These are phyloP conservation scores for Euglossa dilemma DNA, from an alignment of 1,140 invertebrate species.

Conservation along the genomic window DNA sequence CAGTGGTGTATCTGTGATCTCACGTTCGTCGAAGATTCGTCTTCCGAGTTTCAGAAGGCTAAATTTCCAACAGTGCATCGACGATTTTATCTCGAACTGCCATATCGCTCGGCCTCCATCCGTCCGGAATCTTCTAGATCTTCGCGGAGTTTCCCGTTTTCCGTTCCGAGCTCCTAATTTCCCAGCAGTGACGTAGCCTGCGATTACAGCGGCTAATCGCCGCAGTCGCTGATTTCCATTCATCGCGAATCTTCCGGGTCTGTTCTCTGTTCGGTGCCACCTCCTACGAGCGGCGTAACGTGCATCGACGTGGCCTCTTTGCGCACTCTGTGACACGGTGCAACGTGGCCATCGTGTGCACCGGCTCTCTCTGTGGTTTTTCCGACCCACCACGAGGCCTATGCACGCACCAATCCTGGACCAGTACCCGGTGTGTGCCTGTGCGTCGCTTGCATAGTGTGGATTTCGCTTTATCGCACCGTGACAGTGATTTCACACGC, in stretches of 20 bases:
- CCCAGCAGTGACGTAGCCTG: background rate
- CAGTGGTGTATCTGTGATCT: no score
- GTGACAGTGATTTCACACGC: constrained; percentile 20
- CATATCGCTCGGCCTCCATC: no score
- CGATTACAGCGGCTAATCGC: background rate
- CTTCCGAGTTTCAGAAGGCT: background rate
- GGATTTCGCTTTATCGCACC: background rate
- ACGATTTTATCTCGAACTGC: background rate
- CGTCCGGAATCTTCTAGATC: background rate
- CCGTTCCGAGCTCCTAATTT: background rate
- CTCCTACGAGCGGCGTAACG: constrained; percentile 10
- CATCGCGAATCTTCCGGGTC: constrained; percentile 3
- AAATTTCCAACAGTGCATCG: background rate
- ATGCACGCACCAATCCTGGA: background rate
- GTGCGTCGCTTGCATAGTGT: background rate
- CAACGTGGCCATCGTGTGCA: constrained; percentile 30
- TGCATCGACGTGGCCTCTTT: constrained; percentile 51
- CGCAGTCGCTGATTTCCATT: background rate
- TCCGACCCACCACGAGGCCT: background rate
- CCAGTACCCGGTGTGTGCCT: no score
- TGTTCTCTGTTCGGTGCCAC: background rate
- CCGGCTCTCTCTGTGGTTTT: background rate
- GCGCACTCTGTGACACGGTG: constrained; percentile 27
- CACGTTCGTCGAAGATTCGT: no score
- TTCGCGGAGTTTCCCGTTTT: background rate